These are phyloP conservation scores for Sarcophaga peregrina DNA, from an alignment of 1,140 invertebrate genomes.

Conservation along the genomic window DNA sequence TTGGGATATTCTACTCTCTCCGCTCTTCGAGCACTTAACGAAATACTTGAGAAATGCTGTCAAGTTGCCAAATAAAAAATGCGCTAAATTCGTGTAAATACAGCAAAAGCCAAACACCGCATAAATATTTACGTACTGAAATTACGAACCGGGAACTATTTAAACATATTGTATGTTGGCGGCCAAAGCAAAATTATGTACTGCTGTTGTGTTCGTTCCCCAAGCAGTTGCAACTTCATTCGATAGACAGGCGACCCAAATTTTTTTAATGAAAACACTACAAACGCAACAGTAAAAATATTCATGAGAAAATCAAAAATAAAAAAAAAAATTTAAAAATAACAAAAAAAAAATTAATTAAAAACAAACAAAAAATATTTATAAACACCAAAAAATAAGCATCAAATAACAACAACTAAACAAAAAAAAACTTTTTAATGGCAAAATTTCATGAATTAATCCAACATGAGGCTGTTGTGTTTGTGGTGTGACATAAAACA, in stretches of 20 bases:
- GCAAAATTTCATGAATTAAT: slow-evolving; percentile 14
- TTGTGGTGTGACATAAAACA: slow-evolving; percentile 10
- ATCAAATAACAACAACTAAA: background rate
- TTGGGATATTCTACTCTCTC: no score
- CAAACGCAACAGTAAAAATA: background rate
- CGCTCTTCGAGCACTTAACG: no score
- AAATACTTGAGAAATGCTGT: no score
- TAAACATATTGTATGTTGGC: background rate
- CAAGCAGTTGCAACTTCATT: background rate
- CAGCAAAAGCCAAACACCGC: no score
- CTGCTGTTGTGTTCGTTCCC: background rate
- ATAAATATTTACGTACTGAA: no score
- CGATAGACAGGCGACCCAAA: slow-evolving; percentile 15
- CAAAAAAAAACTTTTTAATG: background rate
- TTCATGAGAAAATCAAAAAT: slow-evolving; percentile 6
- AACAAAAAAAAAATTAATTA: slow-evolving; percentile 20
- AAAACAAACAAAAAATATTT: background rate
- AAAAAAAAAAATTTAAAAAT: background rate
- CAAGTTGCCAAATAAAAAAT: no score
- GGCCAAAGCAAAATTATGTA: background rate
- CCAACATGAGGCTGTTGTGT: background rate
- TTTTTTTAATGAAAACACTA: background rate
- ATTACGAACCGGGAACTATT: no score
- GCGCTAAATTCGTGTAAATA: no score
- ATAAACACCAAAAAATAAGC: background rate